Evolutionary conservation across 2,113 vertebrate species (phyloP).

Genomic region (Hydrolagus affinis): DNA sequence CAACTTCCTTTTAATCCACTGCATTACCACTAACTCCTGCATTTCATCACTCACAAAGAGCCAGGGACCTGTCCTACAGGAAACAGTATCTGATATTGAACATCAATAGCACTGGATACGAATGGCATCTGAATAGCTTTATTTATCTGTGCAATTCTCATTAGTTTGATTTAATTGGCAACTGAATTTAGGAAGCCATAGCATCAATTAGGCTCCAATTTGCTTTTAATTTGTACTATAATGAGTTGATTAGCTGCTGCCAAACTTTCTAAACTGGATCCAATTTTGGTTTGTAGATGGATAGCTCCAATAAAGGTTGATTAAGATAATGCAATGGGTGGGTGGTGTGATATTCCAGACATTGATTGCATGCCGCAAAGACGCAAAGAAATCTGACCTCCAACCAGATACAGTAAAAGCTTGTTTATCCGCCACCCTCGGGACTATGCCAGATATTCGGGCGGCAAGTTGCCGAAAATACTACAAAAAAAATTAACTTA

Average conservation of each 20-base stretch:
- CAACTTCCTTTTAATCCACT: not conserved
- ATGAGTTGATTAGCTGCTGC: constrained; percentile 25
- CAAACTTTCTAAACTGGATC: constrained; percentile 20
- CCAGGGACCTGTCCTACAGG: not conserved
- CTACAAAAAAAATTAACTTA: no score
- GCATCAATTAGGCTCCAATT: constrained; percentile 19
- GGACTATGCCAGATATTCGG: no score
- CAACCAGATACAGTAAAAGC: no score
- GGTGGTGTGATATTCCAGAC: not conserved
- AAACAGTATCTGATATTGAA: not conserved
- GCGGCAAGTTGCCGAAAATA: no score
- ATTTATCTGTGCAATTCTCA: constrained; percentile 14
- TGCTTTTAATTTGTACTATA: constrained; percentile 19
- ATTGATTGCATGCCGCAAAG: no score
- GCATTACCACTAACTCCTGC: not conserved
- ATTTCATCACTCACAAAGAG: not conserved
- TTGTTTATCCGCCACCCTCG: no score
- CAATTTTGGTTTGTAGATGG: constrained; percentile 1
- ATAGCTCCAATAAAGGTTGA: not conserved
- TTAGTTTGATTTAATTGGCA: constrained; percentile 13
- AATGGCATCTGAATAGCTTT: not conserved
- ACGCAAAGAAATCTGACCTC: no score
- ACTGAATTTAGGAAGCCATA: constrained; percentile 18
- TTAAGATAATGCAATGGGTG: not conserved
- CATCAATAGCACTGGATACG: not conserved